Percentiles rank a stretch among this genome's conserved stretches.
These are phyloP conservation scores for Erithacus rubecula DNA, from an alignment of 2,797 vertebrate genomes.

Conservation along the genomic window DNA sequence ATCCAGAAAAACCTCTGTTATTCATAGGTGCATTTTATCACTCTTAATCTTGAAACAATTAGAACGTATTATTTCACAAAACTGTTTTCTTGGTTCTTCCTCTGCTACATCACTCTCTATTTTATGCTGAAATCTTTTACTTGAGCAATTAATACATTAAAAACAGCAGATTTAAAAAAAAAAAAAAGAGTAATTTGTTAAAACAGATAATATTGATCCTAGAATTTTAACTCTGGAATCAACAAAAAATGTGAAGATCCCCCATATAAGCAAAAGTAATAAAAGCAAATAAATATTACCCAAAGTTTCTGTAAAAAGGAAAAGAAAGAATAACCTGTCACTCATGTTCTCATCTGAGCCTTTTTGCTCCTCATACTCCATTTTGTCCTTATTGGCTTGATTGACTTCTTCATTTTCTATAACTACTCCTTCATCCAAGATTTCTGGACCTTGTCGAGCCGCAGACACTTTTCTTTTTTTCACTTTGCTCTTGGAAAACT, in stretches of 20 bases:
- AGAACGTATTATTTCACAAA: background rate
- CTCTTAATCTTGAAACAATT: background rate
- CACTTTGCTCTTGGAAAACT: constrained; percentile 84
- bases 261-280: background rate
- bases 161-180: background rate
- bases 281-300: background rate
- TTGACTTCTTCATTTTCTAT: constrained; percentile 89
- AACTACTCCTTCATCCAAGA: constrained; percentile 90
- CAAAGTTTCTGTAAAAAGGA: constrained; percentile 12
- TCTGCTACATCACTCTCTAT: background rate
- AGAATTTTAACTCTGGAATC: background rate
- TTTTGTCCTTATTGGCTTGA: constrained; percentile 88
- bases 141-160: background rate
- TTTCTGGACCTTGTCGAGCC: constrained; percentile 79
- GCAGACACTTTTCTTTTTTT: constrained; percentile 90
- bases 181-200: background rate
- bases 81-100: background rate
- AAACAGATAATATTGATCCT: background rate
- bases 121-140: background rate
- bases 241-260: background rate
- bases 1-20: background rate
- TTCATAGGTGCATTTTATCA: background rate
- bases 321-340: constrained; percentile 89
- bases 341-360: constrained; percentile 98
- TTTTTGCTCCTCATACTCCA: constrained; percentile 96